phyloP scores from a whole-genome alignment of 1,140 invertebrate species.

The Leptoteleia sp. region DNA sequence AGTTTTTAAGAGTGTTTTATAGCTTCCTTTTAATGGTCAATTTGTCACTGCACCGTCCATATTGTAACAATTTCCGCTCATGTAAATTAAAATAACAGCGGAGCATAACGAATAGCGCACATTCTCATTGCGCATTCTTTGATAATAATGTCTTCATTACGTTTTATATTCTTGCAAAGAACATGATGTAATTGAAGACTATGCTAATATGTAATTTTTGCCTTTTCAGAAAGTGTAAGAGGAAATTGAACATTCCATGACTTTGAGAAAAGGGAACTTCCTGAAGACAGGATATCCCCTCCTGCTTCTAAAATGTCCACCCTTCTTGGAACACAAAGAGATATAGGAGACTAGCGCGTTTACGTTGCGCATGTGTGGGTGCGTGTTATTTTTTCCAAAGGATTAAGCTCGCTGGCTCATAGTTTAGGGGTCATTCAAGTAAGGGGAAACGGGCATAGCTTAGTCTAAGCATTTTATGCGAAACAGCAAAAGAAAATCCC shows the following conservation, averaged over 20 bases:
- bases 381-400: constrained; percentile 80
- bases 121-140: too few species aligned
- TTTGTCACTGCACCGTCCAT: too few species aligned
- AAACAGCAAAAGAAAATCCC: constrained; percentile 67
- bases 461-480: constrained; percentile 74
- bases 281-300: constrained; percentile 63
- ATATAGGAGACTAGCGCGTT: constrained; percentile 70
- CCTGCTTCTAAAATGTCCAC: constrained; percentile 76
- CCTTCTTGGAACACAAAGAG: constrained; percentile 71
- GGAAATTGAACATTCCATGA: constrained; percentile 63
- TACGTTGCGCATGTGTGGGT: constrained; percentile 65
- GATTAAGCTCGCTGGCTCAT: constrained; percentile 78
- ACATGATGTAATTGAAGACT: constrained; percentile 34
- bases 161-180: too few species aligned
- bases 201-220: constrained; percentile 53
- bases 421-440: constrained; percentile 65
- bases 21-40: too few species aligned
- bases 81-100: too few species aligned
- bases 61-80: too few species aligned
- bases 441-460: constrained; percentile 75
- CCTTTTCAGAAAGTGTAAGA: constrained; percentile 53
- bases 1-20: too few species aligned
- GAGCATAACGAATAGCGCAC: too few species aligned
- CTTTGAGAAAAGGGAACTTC: constrained; percentile 59
- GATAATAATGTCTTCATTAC: too few species aligned